Percentiles rank a stretch among this genome's conserved stretches.
Conservation (phyloP, 2,888 invertebrate genomes). For the Shargacucullia verbasci region DNA sequence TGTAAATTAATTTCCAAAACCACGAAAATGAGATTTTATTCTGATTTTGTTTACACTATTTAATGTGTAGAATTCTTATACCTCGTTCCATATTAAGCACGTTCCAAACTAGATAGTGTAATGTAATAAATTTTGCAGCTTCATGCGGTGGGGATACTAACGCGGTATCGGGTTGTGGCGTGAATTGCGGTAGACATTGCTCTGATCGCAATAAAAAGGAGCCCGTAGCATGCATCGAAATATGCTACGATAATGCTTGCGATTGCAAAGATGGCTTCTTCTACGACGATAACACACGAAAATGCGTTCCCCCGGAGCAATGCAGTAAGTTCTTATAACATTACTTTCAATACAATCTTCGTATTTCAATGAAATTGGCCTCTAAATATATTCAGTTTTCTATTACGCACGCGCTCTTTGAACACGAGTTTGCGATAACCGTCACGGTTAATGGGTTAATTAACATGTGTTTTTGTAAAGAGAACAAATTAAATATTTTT, state of each 20-base stretch:
- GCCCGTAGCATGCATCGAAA: slow-evolving; percentile 23
- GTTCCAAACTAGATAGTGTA: not conserved
- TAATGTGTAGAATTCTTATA: not conserved
- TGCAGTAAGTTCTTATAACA: slow-evolving; percentile 55
- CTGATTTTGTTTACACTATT: no score
- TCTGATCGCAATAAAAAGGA: slow-evolving; percentile 42
- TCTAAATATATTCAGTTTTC: slow-evolving; percentile 4
- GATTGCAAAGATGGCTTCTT: slow-evolving; percentile 53
- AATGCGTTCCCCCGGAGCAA: slow-evolving; percentile 53
- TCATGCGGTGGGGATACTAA: slow-evolving; percentile 57
- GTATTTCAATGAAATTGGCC: not conserved
- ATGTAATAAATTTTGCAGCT: slow-evolving; percentile 36
- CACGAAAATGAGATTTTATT: no score
- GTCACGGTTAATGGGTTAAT: slow-evolving; percentile 3
- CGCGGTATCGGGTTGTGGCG: slow-evolving; percentile 58
- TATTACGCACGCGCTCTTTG: not conserved
- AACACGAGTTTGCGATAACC: slow-evolving; percentile 11
- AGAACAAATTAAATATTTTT: slow-evolving; percentile 8
- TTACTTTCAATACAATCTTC: not conserved
- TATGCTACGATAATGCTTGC: slow-evolving; percentile 51
- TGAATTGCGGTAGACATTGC: slow-evolving; percentile 57
- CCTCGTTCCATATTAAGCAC: not conserved
- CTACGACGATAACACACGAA: slow-evolving; percentile 31
- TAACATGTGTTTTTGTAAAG: slow-evolving; percentile 29
- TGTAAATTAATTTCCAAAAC: no score